Evolutionary conservation across 2,113 vertebrate genomes (phyloP).

Genomic region (Ailurus styani): DNA sequence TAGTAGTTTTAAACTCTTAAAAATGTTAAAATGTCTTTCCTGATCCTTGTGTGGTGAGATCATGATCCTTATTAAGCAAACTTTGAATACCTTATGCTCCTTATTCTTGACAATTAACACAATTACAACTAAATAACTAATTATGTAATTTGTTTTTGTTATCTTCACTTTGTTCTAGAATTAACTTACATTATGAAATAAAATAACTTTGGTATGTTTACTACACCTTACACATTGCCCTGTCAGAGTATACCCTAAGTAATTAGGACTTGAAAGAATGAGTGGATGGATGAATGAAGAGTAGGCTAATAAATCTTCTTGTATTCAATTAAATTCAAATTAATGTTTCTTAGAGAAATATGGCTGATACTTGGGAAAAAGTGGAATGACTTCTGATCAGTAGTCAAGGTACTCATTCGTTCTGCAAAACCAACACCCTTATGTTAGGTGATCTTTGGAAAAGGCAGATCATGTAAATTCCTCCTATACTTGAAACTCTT

Average conservation of each 20-base stretch:
- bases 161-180: not conserved
- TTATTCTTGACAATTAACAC: not conserved
- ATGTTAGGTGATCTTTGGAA: not conserved
- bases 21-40: not conserved
- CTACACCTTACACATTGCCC: too few relatives aligned
- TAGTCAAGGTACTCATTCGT: not conserved
- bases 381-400: not conserved
- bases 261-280: not conserved
- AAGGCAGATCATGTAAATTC: not conserved
- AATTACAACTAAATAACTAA: not conserved
- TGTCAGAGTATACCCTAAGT: not conserved
- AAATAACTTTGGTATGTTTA: not conserved
- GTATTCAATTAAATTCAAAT: not conserved
- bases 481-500: not conserved
- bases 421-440: not conserved
- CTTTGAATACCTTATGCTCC: not conserved
- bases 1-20: not conserved
- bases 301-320: not conserved
- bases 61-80: not conserved
- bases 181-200: not conserved
- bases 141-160: not conserved
- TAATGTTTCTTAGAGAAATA: not conserved
- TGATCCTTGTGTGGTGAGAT: not conserved
- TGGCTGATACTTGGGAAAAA: not conserved
- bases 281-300: not conserved